Evolutionary conservation across 2,888 invertebrate genomes (phyloP).

Genomic region (Ethmia dodecea): DNA sequence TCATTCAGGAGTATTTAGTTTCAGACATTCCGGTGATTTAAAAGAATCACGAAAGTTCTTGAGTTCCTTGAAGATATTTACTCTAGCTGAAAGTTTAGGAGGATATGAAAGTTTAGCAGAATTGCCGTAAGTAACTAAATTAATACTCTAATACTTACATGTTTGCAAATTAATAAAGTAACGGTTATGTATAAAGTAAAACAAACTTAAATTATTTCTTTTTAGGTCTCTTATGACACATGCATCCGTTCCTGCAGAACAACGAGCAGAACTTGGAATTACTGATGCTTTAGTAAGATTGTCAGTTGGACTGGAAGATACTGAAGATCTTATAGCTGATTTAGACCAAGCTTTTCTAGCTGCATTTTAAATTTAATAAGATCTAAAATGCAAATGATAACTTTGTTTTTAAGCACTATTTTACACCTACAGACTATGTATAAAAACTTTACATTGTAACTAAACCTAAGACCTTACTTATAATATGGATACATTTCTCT

Average conservation of each 20-base stretch:
- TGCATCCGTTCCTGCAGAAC: constrained; percentile 89
- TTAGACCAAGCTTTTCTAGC: constrained; percentile 86
- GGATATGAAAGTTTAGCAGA: constrained; percentile 97
- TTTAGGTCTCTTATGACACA: constrained; percentile 94
- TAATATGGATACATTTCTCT: too few relatives aligned
- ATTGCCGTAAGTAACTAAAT: constrained; percentile 86
- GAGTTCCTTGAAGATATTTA: constrained; percentile 86
- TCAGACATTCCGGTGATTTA: constrained; percentile 88
- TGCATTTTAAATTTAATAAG: constrained; percentile 38
- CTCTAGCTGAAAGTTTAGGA: constrained; percentile 95
- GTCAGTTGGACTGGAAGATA: constrained; percentile 94
- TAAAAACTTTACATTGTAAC: too few relatives aligned
- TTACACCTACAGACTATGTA: too few relatives aligned
- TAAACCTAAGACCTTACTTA: too few relatives aligned
- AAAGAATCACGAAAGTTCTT: constrained; percentile 86
- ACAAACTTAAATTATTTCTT: neutral
- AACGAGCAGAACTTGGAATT: constrained; percentile 85
- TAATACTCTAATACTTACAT: neutral
- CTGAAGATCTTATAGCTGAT: constrained; percentile 90
- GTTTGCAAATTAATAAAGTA: neutral
- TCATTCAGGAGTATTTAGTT: constrained; percentile 95
- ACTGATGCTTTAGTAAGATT: constrained; percentile 90
- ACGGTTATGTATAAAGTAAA: neutral
- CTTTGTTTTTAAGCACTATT: too few relatives aligned
- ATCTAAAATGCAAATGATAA: too few relatives aligned